Percentiles rank a stretch among this genome's conserved stretches.
These are phyloP conservation scores for Cyprinodon diabolis DNA, from an alignment of 2,797 vertebrate genomes.

Conservation along the genomic window DNA sequence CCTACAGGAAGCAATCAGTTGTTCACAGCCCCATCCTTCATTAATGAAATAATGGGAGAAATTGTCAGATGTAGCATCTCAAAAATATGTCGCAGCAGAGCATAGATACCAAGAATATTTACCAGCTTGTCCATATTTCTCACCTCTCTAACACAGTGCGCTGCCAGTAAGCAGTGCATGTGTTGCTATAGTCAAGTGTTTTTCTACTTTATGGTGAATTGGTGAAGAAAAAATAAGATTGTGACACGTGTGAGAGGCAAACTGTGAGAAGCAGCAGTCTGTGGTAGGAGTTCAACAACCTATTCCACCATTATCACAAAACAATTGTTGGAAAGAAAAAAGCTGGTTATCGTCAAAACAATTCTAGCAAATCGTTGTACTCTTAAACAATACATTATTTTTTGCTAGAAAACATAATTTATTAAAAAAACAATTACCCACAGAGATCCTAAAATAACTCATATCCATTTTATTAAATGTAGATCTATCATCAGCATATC, in stretches of 20 bases:
- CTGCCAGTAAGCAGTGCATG: slow-evolving; percentile 37
- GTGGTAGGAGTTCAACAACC: slow-evolving; percentile 6
- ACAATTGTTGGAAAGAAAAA: slow-evolving; percentile 4
- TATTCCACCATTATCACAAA: slow-evolving; percentile 1
- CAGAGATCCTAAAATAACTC: slow-evolving; percentile 12
- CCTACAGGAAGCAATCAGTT: slow-evolving; percentile 50
- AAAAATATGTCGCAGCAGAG: slow-evolving; percentile 55
- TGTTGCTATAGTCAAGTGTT: slow-evolving; percentile 28
- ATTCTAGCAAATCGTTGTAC: neutral
- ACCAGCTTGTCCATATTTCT: slow-evolving; percentile 52
- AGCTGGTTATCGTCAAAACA: neutral
- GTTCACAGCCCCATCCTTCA: slow-evolving; percentile 65
- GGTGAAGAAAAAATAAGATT: slow-evolving; percentile 9
- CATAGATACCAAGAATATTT: slow-evolving; percentile 31
- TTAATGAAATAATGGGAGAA: slow-evolving; percentile 64
- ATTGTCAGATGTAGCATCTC: slow-evolving; percentile 65
- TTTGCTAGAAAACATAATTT: neutral
- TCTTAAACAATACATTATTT: slow-evolving; percentile 5
- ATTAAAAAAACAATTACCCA: neutral
- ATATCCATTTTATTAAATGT: slow-evolving; percentile 22
- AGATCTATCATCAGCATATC: slow-evolving; percentile 4
- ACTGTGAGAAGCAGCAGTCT: slow-evolving; percentile 10
- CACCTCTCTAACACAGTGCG: slow-evolving; percentile 38
- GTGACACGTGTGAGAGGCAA: slow-evolving; percentile 5
- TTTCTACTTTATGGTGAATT: slow-evolving; percentile 11